Base-by-base conservation (phyloP, 2,113 vertebrate genomes). In the Petaurus breviceps region DNA sequence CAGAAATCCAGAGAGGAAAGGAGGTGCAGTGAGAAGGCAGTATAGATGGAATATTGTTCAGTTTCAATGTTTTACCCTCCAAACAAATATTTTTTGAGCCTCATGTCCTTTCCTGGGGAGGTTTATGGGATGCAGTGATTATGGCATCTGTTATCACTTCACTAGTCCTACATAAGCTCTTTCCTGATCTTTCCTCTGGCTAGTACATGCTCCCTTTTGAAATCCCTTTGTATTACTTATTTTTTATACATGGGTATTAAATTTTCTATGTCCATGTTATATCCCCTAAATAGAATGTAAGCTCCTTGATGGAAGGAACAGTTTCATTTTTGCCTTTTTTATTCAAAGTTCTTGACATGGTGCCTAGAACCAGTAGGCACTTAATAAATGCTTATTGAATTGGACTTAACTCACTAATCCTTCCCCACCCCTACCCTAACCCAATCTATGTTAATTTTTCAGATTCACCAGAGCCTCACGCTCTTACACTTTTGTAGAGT, bases 261-360 rank as follows among this genome's bases (percentile, higher is more conserved):
- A 28, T 61, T 28, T 61, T 61, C 26, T 28, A 11, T 61, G 26
- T 61, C 9, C 1, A 28, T 61, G 8, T 11, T 61, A 2, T 61
- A 61, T 61, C 26, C 26, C 55, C 8, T 28, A 61, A 61, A 11
- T 31, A 90, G 52, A 96, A 11, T n/a, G 10, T 57, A 96, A 97
- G 2, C 46, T 51, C 47, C 92, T 89, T 19, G 51, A 54, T 93
- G 68, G 54, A 25, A 93, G 49, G n/a, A 94, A 91, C 22, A 52
- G n/a, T 14, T 25, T 90, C 31, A 8, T 90, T 92, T 91, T 84
- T 49, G 77, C 5, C 11, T 0, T 92, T 92, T 94, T 96, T 43
- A 95, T 97, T 77, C 24, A 5, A 51, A 49, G 28, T 52, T 50
- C 31, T 6, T 54, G 8, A 53, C 50, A 91, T 28, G 47, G 31